Conservation (phyloP, 2,797 vertebrate species). For the Poeciliopsis paucimaculata region DNA sequence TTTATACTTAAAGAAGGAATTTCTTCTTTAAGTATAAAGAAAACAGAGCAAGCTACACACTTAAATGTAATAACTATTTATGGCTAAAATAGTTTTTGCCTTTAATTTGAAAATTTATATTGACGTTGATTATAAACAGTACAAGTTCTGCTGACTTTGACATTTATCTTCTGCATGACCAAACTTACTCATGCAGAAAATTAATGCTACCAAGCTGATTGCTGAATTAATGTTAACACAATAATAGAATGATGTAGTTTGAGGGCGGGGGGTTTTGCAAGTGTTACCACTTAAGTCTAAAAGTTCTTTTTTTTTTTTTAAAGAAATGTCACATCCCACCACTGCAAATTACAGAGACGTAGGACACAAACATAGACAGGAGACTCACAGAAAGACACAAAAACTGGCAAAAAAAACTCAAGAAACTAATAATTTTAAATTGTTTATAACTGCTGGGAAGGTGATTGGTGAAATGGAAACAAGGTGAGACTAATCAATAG, state of each 20-base stretch:
- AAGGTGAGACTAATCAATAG: neutral
- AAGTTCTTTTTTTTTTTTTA: too few species aligned
- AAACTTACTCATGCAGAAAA: neutral
- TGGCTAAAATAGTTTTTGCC: neutral
- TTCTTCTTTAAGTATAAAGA: neutral
- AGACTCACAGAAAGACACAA: neutral
- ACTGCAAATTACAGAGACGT: neutral
- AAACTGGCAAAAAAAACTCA: neutral
- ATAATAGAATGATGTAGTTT: neutral
- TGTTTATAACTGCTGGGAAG: neutral
- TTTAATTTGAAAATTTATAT: neutral
- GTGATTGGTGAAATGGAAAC: neutral
- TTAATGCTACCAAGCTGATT: neutral
- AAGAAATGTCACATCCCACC: too few species aligned
- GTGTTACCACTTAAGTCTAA: neutral
- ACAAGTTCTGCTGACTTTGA: neutral
- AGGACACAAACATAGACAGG: neutral
- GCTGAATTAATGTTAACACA: neutral
- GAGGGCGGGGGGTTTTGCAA: neutral
- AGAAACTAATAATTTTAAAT: neutral
- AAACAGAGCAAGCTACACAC: neutral
- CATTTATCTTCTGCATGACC: neutral
- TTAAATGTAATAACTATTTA: neutral
- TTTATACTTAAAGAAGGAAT: neutral
- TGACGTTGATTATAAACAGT: neutral